Conservation (phyloP, 53 echinoderm and acorn worm genomes). For the Astropecten irregularis region DNA sequence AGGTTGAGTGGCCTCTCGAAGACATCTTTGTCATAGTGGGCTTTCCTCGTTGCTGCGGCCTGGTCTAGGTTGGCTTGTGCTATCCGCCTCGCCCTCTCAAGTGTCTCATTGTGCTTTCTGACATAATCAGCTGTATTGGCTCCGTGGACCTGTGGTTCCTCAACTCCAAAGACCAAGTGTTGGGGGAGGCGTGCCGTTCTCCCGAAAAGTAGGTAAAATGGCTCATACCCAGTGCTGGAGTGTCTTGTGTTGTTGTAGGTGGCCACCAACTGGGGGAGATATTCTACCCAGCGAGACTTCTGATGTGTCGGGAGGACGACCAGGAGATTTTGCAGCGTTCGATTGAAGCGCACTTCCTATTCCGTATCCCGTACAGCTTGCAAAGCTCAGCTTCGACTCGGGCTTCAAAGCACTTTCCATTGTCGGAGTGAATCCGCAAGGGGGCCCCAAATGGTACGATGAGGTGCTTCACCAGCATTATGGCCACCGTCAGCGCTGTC, state of each 20-base stretch:
- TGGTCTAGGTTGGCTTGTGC: neutral
- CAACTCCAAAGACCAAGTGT: neutral
- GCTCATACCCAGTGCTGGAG: slow-evolving; percentile 24
- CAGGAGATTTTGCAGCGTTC: slow-evolving; percentile 39
- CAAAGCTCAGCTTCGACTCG: slow-evolving; percentile 31
- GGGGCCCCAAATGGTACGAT: slow-evolving; percentile 41
- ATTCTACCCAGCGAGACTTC: slow-evolving; percentile 29
- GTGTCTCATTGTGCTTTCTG: neutral
- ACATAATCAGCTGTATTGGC: neutral
- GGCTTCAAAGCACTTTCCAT: slow-evolving; percentile 34
- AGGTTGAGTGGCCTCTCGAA: slow-evolving; percentile 36
- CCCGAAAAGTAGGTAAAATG: slow-evolving; percentile 41
- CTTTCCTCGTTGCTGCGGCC: neutral
- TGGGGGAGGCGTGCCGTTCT: slow-evolving; percentile 25
- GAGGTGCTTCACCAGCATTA: slow-evolving; percentile 25
- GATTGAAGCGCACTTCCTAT: slow-evolving; percentile 19
- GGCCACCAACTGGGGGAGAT: slow-evolving; percentile 16
- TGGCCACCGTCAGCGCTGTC: slow-evolving; percentile 7
- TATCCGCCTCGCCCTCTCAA: neutral
- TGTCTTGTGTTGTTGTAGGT: slow-evolving; percentile 40
- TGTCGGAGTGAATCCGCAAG: slow-evolving; percentile 18
- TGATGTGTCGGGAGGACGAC: neutral
- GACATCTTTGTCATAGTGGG: neutral
- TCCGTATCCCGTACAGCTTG: slow-evolving; percentile 28
- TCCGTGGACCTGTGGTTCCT: neutral